These are phyloP conservation scores for Sinocyclocheilus maitianheensis DNA, from an alignment of 2,113 vertebrate genomes.

Conservation along the genomic window DNA sequence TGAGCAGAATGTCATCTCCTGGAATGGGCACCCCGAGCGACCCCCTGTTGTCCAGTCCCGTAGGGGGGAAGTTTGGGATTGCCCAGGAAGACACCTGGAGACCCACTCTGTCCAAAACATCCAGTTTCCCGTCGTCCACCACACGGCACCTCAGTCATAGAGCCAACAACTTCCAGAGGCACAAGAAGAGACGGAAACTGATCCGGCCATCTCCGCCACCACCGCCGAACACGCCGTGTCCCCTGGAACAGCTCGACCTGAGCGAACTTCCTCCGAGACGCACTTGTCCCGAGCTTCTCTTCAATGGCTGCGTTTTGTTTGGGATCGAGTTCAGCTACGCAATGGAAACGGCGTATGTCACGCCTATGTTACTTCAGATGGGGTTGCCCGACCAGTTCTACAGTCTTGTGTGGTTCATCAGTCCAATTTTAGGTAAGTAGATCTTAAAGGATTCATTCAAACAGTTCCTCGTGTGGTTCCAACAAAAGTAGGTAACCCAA, in stretches of 20 bases:
- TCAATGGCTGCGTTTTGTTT: conserved; percentile 93
- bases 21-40: conserved; percentile 80
- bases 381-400: conserved; percentile 94
- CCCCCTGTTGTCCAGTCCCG: conserved; percentile 76
- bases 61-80: conserved; percentile 66
- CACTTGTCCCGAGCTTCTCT: conserved; percentile 88
- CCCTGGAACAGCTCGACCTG: conserved; percentile 85
- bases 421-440: conserved; percentile 89
- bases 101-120: conserved; percentile 74
- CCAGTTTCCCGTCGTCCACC: conserved; percentile 79
- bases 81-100: conserved; percentile 84
- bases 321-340: conserved; percentile 98
- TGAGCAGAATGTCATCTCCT: conserved; percentile 79
- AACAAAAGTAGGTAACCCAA: too few relatives aligned
- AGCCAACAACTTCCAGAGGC: conserved; percentile 97
- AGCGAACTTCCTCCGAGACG: conserved; percentile 87
- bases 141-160: conserved; percentile 91
- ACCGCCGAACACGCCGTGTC: conserved; percentile 92
- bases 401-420: conserved; percentile 97
- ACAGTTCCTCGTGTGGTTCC: too few relatives aligned
- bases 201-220: conserved; percentile 91
- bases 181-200: conserved; percentile 88
- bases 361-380: conserved; percentile 96
- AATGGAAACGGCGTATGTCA: conserved; percentile 98
- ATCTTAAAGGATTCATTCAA: too few relatives aligned